Evolutionary conservation across 1,140 invertebrate genomes (phyloP), one percentile per base, ranked within the genome.

Genomic region (Caenorhabditis briggsae): DNA sequence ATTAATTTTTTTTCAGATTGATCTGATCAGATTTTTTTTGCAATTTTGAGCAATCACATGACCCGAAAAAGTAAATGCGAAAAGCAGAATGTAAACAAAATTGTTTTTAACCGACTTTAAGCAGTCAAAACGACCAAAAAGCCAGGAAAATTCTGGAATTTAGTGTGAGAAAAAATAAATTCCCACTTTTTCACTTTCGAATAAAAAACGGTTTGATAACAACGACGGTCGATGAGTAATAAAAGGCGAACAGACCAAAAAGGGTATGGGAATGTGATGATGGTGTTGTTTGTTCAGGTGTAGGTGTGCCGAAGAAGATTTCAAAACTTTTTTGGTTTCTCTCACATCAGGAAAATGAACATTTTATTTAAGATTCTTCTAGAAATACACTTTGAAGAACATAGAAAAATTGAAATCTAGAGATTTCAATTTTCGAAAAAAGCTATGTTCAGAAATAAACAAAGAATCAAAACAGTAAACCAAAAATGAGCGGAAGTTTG

Each of bases 161-260:
- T 46, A 33, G 8, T n/a, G 18, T 74, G 33, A 78, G 46, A 53
- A 78, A 53, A 50, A 25, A 58, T n/a, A n/a, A n/a, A 8, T 78
- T 18, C 11, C 11, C n/a, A 23, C 12, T n/a, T 23, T 23, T 70
- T 50, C n/a, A 50, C 33, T 50, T 70, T 70, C 43, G 41, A 70
- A 70, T 70, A 70, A 70, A 70, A 78, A 78, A 78, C 23, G 46
- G 46, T 70, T 70, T 70, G 64, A 78, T 48, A 48, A 50, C 70
- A 33, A 33, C 33, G 33, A 33, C 33, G 33, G 33, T 33, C 33
- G 46, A 78, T 78, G 70, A 78, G 70, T 78, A 78, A 78, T 48
- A 12, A 46, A 23, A 33, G 70, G 2, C 18, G 50, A 53, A 53
- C 50, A 53, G 50, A 53, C 50, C 11, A 16, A 78, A 78, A 78